Base-by-base conservation (phyloP, 2,113 vertebrate genomes). In the Aramus guarauna region DNA sequence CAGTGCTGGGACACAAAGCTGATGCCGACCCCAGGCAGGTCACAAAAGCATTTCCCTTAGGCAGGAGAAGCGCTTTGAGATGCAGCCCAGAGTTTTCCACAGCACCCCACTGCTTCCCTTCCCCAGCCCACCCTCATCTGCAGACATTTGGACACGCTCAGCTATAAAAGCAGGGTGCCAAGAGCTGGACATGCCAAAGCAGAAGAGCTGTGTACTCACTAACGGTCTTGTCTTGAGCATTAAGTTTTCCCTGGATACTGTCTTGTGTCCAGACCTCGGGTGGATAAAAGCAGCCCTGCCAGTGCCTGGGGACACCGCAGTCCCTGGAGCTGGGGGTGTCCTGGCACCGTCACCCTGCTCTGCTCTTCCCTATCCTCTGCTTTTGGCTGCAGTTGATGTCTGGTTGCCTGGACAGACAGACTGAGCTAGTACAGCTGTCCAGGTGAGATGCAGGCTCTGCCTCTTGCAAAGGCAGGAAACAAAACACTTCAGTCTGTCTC, bases 391-490 rank as follows among this genome's bases (percentile, higher is more conserved):
- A 1, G 13, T 60, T 72, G n/a, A 53, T 68, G 34, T 75, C 80
- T 67, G n/a, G 37, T 53, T 66, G 58, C 45, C 55, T 37, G 74
- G 73, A 78, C 83, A 67, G 88, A 82, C 66, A 34, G 58, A 32
- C 22, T 9, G 75, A 84, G 47, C 66, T 52, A 37, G 66, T 32
- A 58, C 67, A 88, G 79, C 72, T 88, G 50, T 45, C 63, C 55
- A 45, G 75, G 20, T 88, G 91, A 92, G 53, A 41, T 55, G 52
- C 64, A 91, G 47, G n/a, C 39, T 94, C 76, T 91, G 84, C 55
- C 24, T 4, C 0, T 52, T 71, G 60, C 32, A 64, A 92, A 94
- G 55, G 63, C 52, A 48, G 58, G 20, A 7, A 3, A 37, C 85
- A 87, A 55, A 4, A 0, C 13, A 16, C 16, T 62, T 82, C 50